Percentiles rank a stretch among this genome's conserved stretches.
Conservation (phyloP, 2,888 invertebrate genomes). For the Aspidiotus rigidus region DNA sequence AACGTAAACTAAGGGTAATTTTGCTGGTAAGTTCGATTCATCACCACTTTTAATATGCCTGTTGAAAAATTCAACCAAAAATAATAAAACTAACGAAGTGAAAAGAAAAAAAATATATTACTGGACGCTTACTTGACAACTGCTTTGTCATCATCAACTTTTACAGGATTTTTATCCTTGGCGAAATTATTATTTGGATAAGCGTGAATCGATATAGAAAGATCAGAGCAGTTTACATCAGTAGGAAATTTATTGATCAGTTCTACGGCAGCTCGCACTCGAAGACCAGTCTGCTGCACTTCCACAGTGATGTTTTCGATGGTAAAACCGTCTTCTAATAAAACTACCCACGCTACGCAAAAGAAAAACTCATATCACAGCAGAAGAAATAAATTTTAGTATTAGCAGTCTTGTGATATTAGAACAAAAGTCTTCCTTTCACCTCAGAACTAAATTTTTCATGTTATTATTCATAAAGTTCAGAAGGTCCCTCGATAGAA, state of each 20-base stretch:
- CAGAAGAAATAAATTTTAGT: constrained; percentile 2
- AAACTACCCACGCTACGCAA: constrained; percentile 17
- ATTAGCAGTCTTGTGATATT: background rate
- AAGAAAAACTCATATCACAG: background rate
- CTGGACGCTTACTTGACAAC: constrained; percentile 9
- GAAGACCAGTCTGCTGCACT: constrained; percentile 22
- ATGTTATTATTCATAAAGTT: too few species aligned
- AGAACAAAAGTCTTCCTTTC: background rate
- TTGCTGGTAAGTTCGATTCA: background rate
- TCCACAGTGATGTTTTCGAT: constrained; percentile 19
- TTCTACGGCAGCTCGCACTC: constrained; percentile 9
- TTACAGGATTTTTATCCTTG: constrained; percentile 14
- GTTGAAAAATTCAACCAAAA: too few species aligned
- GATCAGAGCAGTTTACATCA: constrained; percentile 24
- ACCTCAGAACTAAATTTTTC: too few species aligned
- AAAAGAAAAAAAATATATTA: background rate
- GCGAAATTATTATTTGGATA: constrained; percentile 9
- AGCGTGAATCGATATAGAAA: constrained; percentile 19
- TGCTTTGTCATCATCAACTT: constrained; percentile 7
- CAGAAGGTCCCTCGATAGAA: too few species aligned
- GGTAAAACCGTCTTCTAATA: constrained; percentile 22
- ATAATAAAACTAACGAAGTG: background rate
- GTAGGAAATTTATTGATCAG: constrained; percentile 21
- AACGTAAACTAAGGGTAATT: constrained; percentile 52
- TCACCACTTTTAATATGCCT: constrained; percentile 11